Evolutionary conservation across 2,113 vertebrate species (phyloP).

Genomic region (Pedetes capensis): DNA sequence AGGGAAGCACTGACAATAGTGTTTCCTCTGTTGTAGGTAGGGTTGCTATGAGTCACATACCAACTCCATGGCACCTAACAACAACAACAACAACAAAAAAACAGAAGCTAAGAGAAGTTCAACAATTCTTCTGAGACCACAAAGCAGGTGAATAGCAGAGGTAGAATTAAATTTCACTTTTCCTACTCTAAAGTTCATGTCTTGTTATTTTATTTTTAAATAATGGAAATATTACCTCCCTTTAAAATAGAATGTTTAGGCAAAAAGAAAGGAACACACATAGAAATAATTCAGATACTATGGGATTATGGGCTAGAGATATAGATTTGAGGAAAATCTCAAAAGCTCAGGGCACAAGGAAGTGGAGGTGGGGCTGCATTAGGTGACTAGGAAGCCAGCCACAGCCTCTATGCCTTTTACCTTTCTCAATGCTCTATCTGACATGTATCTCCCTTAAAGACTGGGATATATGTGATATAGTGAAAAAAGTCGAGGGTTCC

Average conservation of each 20-base stretch:
- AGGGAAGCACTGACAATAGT: too few relatives aligned
- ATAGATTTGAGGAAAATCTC: not conserved
- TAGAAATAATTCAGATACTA: not conserved
- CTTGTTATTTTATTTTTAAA: not conserved
- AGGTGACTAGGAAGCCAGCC: not conserved
- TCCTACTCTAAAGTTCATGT: not conserved
- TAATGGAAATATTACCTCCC: not conserved
- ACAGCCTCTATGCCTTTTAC: not conserved
- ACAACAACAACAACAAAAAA: too few relatives aligned
- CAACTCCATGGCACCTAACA: too few relatives aligned
- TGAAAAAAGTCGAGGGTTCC: not conserved
- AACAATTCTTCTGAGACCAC: not conserved
- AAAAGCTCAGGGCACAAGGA: not conserved
- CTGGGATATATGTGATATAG: not conserved
- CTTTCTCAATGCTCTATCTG: not conserved
- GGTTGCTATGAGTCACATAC: too few relatives aligned
- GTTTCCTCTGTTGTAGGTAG: too few relatives aligned
- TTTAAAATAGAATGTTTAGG: constrained; percentile 12
- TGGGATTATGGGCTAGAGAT: not conserved
- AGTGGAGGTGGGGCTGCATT: not conserved
- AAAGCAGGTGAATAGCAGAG: not conserved
- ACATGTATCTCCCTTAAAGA: not conserved
- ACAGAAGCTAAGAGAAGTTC: not conserved
- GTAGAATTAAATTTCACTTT: not conserved
- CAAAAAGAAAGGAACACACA: not conserved